These are phyloP conservation scores for Halichondria panicea DNA, from an alignment of 37 sponge, comb jelly and placozoan species.

Conservation along the genomic window DNA sequence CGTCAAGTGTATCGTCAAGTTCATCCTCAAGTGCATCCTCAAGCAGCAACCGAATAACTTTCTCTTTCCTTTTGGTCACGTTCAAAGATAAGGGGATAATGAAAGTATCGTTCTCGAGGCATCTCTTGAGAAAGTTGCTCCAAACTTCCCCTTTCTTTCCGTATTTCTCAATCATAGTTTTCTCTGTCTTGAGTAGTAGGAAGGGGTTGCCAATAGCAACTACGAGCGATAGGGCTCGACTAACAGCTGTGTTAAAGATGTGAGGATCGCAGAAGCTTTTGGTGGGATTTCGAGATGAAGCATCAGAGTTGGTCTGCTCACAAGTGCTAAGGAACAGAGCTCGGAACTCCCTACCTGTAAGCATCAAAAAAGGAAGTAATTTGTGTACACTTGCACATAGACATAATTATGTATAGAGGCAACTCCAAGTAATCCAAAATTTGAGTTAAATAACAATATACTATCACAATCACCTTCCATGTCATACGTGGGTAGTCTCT, in stretches of 20 bases:
- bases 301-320: conserved; percentile 43
- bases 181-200: conserved; percentile 51
- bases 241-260: conserved; percentile 74
- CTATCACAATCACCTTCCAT: conserved; percentile 17
- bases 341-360: conserved; percentile 42
- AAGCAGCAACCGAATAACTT: too few relatives aligned
- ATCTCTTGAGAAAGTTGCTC: conserved; percentile 39
- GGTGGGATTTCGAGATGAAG: conserved; percentile 44
- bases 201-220: conserved; percentile 74
- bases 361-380: too few relatives aligned
- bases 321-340: conserved; percentile 66
- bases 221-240: conserved; percentile 62
- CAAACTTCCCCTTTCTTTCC: conserved; percentile 20
- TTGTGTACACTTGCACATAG: too few relatives aligned
- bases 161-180: conserved; percentile 27
- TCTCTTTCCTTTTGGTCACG: too few relatives aligned
- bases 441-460: neutral
- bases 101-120: conserved; percentile 18
- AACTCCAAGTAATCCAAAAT: too few relatives aligned
- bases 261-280: conserved; percentile 62
- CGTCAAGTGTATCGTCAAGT: too few relatives aligned
- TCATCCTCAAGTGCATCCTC: too few relatives aligned
- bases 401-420: too few relatives aligned
- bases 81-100: too few relatives aligned
- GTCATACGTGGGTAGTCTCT: conserved; percentile 21